These are phyloP conservation scores for Distichodus sexfasciatus DNA, from an alignment of 2,797 vertebrate species.

Conservation along the genomic window DNA sequence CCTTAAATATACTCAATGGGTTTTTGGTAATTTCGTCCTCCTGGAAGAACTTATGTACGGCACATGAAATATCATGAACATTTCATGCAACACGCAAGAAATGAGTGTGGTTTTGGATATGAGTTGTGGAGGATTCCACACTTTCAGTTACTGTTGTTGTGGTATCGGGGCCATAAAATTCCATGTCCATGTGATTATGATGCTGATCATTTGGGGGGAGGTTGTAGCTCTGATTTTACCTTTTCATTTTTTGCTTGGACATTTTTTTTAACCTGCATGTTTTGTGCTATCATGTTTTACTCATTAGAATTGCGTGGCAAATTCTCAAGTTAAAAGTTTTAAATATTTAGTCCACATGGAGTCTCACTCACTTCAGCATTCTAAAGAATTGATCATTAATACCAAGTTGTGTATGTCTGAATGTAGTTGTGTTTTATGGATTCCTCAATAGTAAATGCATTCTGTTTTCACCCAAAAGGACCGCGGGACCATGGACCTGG, in stretches of 20 bases:
- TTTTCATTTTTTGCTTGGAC: too few relatives aligned
- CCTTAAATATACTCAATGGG: background rate
- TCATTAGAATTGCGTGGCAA: too few relatives aligned
- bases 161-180: too few relatives aligned
- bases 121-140: background rate
- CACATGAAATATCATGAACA: too few relatives aligned
- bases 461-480: constrained; percentile 66
- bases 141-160: background rate
- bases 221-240: too few relatives aligned
- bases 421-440: background rate
- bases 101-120: background rate
- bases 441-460: constrained; percentile 33
- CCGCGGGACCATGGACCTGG: constrained; percentile 79
- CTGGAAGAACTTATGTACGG: background rate
- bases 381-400: background rate
- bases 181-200: too few relatives aligned
- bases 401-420: constrained; percentile 15
- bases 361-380: background rate
- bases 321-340: background rate
- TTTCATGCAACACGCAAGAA: background rate
- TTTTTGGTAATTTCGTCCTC: background rate
- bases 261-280: constrained; percentile 9
- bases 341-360: background rate
- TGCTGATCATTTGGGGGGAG: too few relatives aligned
- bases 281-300: too few relatives aligned